These are phyloP conservation scores for Metalampra italica DNA, from an alignment of 2,888 invertebrate genomes.

Conservation along the genomic window DNA sequence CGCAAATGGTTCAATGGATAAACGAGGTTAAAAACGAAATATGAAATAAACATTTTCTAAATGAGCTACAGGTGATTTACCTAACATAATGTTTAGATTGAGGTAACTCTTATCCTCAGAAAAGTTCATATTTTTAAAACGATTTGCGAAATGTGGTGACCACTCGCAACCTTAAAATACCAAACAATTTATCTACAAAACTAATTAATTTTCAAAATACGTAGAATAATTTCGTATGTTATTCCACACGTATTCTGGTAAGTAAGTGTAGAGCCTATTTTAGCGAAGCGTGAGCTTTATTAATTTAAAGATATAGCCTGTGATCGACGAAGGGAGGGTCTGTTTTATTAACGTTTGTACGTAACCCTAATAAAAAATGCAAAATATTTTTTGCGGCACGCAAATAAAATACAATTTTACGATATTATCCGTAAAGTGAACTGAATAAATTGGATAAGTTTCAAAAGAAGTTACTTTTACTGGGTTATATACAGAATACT, in stretches of 20 bases:
- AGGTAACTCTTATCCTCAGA: too few relatives aligned
- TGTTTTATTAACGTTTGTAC: neutral
- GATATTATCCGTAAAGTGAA: neutral
- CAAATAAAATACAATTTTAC: neutral
- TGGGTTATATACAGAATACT: too few relatives aligned
- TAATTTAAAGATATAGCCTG: neutral
- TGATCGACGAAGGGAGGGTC: constrained; percentile 3
- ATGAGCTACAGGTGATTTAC: too few relatives aligned
- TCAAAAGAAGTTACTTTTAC: neutral
- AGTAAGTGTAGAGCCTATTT: neutral
- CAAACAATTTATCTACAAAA: too few relatives aligned
- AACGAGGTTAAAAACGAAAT: too few relatives aligned
- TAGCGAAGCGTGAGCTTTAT: neutral
- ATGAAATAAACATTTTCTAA: too few relatives aligned
- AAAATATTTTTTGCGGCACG: neutral
- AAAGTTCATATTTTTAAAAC: too few relatives aligned
- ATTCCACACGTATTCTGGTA: neutral
- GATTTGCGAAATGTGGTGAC: too few relatives aligned
- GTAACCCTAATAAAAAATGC: constrained; percentile 1
- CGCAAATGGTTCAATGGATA: neutral
- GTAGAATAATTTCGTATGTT: too few relatives aligned
- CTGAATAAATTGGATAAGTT: neutral
- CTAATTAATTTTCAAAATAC: too few relatives aligned
- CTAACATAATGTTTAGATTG: too few relatives aligned
- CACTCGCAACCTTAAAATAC: too few relatives aligned